Evolutionary conservation across 1,140 invertebrate genomes (phyloP), one percentile per base, ranked within the genome.

Genomic region (Mycetomoellerius zeteki): DNA sequence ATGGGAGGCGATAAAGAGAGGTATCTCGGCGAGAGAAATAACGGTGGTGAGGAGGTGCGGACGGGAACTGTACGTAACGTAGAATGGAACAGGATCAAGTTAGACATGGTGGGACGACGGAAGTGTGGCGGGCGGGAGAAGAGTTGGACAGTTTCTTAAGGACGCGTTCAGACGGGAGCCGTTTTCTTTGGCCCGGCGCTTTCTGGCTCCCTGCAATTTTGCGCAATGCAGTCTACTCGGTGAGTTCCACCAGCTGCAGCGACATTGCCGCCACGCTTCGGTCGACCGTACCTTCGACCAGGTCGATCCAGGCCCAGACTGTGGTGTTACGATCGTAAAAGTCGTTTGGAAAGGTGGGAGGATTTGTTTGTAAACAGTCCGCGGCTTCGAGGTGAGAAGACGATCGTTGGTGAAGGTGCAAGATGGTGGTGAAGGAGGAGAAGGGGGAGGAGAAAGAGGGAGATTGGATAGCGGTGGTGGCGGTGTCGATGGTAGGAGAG

Each of bases 361-460:
- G 91, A 93, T 91, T 91, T 94, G 93, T 94, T 94, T 94, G 93
- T 94, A 94, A 94, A 94, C 93, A 94, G 72, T 85, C 81, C 81
- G 87, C 52, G 82, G 81, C 85, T 43, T 43, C 47, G 82, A 89
- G 72, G 85, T 27, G 87, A 77, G 64, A 30, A 72, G 80, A 60
- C 52, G 75, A 73, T 88, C 85, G 77, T 82, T 30, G 80, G 67
- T 47, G 80, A 37, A 82, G 67, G 52, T 73, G 37, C 62, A 67
- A 62, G 77, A 78, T 30, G 87, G 82, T 62, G 85, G 87, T 8
- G 52, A 76, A 76, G 65, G 73, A 33, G n/a, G 69, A n/a, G 30
- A 5, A 62, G 30, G 52, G 60, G 47, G 71, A 56, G 33, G 33
- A 37, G 33, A 37, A 67, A 37, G 43, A 62, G 75, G 56, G 73